phyloP scores from a whole-genome alignment of 2,113 vertebrate genomes.

The Lonchura striata region DNA sequence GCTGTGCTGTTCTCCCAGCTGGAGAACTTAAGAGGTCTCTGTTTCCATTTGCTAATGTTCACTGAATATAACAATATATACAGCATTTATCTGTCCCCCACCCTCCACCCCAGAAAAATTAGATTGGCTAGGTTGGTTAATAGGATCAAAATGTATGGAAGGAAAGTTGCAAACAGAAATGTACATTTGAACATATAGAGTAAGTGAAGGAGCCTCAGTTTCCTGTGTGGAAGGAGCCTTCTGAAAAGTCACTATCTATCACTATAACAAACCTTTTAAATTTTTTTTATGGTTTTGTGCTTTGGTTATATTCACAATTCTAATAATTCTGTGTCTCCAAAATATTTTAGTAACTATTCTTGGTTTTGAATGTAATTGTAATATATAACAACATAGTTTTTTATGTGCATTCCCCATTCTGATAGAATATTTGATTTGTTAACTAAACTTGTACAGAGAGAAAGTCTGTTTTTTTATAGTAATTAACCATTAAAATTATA shows the following conservation, averaged over 20 bases:
- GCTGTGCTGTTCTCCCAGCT: neutral
- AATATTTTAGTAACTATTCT: neutral
- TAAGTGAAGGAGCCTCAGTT: neutral
- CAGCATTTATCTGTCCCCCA: neutral
- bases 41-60: neutral
- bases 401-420: neutral
- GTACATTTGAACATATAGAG: neutral
- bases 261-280: neutral
- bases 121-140: neutral
- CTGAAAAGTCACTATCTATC: neutral
- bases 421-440: constrained; percentile 1
- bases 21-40: neutral
- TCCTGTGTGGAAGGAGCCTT: neutral
- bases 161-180: neutral
- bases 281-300: neutral
- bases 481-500: neutral
- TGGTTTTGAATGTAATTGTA: neutral
- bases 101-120: neutral
- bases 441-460: neutral
- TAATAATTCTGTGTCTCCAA: neutral
- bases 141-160: neutral
- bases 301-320: neutral
- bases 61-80: neutral
- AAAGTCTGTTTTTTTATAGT: neutral
- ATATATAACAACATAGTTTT: neutral